Base-by-base conservation (phyloP, 1,140 invertebrate species). In the Akabosia matsudoensis region DNA sequence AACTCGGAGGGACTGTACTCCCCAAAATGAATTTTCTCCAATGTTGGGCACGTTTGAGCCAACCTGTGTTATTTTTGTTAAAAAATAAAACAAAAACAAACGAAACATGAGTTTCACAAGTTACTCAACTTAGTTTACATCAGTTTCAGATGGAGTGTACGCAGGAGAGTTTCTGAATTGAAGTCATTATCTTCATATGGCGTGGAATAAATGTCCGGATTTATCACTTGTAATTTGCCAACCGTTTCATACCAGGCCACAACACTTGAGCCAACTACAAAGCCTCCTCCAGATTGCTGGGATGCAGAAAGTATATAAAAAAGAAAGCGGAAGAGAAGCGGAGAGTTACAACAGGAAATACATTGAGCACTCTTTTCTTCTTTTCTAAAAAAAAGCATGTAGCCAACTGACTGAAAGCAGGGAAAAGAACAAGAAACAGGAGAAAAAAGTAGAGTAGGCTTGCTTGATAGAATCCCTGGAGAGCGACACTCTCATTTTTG, bases 11-110 rank as follows among this genome's bases (percentile, higher is more conserved):
- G 89, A 89, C 74, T 87, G 88, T 0, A 93, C 87, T 1, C 91
- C 91, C 88, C 89, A 93, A 83, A 94, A 93, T 10, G 92, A 91
- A 82, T 91, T 89, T 76, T 89, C 88, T 0, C 92, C 92, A 74
- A 94, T 91, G 16, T 91, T 91, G 0, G 92, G 92, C 3, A 94
- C 85, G 82, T 91, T 91, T 0, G 91, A 93, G 76, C 90, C 87
- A n/a, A 81, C 80, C 80, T 81, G 76, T 1, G 73, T 45, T 1
- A 73, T 7, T 10, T 10, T 13, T n/a, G 31, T 10, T 30, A 67
- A 67, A 31, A 67, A 31, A 31, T 30, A 1, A 31, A 67, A 61
- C 14, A 61, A 61, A 61, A 61, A 61, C 7, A 61, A 61, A 24
- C 4, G 24, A 61, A 61, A 61, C 54, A 61, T 61, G n/a, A 61